Base-by-base conservation (phyloP, 2,797 vertebrate species). In the Neosilurus hyrtlii region DNA sequence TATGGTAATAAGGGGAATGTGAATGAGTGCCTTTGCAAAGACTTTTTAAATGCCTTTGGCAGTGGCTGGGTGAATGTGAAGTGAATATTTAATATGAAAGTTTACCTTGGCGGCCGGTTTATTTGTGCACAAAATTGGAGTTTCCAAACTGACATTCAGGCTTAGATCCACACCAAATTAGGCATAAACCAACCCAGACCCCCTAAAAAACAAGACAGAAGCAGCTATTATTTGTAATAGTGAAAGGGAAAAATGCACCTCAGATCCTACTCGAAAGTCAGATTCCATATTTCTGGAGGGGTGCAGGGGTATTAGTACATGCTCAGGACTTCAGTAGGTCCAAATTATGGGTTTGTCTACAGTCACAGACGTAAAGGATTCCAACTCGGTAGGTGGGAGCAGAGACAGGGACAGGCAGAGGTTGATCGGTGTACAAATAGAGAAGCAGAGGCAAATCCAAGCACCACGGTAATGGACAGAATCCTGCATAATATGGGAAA, bases 81-180 rank as follows among this genome's bases (percentile, higher is more conserved):
- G 52, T 74, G 71, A 74, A 74, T 56, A 20, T 56, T 52, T 20
- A 74, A 74, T 56, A 56, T 20, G 16, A 74, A 52, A 72, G 49
- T 52, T 52, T 72, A 72, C 49, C 0, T 24, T 26, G 70, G 15
- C 49, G 52, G 3, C 52, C 4, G 18, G 71, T 30, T 2, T 16
- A 56, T 73, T 73, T 73, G 9, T 56, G 43, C 68, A 71, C 22
- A 51, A 20, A 70, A 49, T 7, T n/a, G 22, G 30, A 68, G 30
- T 43, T 68, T 14, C 22, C n/a, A 72, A 72, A 8, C 6, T 72
- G 24, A 26, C 70, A 26, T 72, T 16, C 66, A 68, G 66, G 66
- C 14, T 72, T 72, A 51, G 67, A 8, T 12, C 11, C 20, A 70
- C 2, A 70, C 0, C 22, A 71, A 71, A 71, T 24, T 52, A 71